phyloP scores from a whole-genome alignment of 1,140 invertebrate species.

The Lordiphosa collinella region DNA sequence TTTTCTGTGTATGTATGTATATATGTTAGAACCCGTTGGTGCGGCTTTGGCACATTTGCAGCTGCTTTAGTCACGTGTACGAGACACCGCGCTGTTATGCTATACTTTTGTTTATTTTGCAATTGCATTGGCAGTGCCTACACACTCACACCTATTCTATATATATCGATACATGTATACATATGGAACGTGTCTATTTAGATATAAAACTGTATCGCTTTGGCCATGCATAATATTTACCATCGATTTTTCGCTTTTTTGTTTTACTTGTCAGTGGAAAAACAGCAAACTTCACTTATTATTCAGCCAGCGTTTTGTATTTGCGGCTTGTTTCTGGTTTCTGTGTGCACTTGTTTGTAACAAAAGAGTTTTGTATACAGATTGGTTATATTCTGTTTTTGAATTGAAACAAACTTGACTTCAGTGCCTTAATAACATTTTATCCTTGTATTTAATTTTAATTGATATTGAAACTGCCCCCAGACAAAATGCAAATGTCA shows the following conservation, averaged over 20 bases:
- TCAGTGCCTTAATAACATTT: conserved; percentile 22
- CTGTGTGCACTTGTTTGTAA: conserved; percentile 22
- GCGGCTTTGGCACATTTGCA: conserved; percentile 32
- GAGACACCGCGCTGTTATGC: conserved; percentile 8
- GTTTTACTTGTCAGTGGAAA: conserved; percentile 46
- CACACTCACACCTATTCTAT: not conserved
- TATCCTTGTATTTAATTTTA: conserved; percentile 26
- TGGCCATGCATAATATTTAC: conserved; percentile 40
- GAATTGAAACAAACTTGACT: conserved; percentile 6
- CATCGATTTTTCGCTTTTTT: conserved; percentile 65
- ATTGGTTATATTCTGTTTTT: conserved; percentile 6
- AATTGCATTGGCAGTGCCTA: conserved; percentile 11
- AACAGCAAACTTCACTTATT: conserved; percentile 29
- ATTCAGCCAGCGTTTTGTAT: conserved; percentile 30
- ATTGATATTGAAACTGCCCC: conserved; percentile 22
- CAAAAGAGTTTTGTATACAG: conserved; percentile 12
- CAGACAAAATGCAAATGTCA: conserved; percentile 40
- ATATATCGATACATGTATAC: conserved; percentile 15
- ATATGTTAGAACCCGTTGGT: conserved; percentile 12
- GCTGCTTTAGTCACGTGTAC: conserved; percentile 25
- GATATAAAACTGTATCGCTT: conserved; percentile 28
- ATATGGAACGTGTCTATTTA: conserved; percentile 24
- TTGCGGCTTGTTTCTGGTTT: conserved; percentile 28
- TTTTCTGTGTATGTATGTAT: not conserved
- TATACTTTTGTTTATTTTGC: conserved; percentile 36